Base-by-base conservation (phyloP, 2,888 invertebrate genomes). In the Ferrisia virgata region DNA sequence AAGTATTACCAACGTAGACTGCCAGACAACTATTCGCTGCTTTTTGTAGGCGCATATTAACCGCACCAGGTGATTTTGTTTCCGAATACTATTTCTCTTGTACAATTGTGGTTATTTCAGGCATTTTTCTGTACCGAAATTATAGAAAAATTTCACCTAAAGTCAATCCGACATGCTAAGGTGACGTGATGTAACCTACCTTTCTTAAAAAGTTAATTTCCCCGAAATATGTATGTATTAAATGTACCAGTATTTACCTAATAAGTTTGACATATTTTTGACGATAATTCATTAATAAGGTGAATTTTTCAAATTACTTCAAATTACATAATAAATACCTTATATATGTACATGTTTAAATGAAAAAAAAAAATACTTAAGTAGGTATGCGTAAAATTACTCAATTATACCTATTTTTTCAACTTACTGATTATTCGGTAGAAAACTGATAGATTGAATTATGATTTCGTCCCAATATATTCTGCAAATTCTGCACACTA, bases 41-140 rank as follows among this genome's bases (percentile, higher is more conserved):
- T 72, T 72, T 72, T 31, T 72, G 18, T 18, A 33, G n/a, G n/a
- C n/a, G n/a, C n/a, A n/a, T n/a, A n/a, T n/a, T 72, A 72, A 36
- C 72, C 72, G 72, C 72, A 72, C 72, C 72, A 72, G 72, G 72
- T 72, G 72, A 72, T 72, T 72, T 72, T n/a, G 72, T 33, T 72
- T 72, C 72, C 72, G 72, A 72, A 31, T 47, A 36, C 72, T n/a
- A 72, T 72, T 72, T 72, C 64, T 64, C 31, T 72, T n/a, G n/a
- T n/a, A n/a, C 15, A 33, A 15, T 28, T 72, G 25, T 64, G 33
- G 72, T 72, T 33, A n/a, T 72, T 1, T n/a, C 11, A 9, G 72
- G n/a, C 72, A 28, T 72, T 72, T 64, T 25, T 64, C 8, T 28
- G 47, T 8, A n/a, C 15, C 33, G 33, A 72, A 64, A 72, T 72